Conservation (phyloP, 2,888 invertebrate genomes). For the Cynaeus angustus region DNA sequence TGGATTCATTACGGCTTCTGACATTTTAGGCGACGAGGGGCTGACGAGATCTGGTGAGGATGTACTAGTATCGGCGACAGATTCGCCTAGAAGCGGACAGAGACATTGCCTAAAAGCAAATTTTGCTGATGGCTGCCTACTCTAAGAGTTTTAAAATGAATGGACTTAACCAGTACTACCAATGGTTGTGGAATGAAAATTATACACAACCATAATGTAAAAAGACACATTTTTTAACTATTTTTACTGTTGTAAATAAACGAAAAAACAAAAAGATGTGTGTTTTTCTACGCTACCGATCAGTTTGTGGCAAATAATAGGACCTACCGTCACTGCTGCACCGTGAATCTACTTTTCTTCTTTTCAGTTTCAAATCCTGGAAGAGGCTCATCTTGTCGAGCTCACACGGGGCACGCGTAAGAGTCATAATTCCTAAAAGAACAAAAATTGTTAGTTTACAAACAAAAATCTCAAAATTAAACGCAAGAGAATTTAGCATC, state of each 20-base stretch:
- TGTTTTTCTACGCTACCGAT: conserved; percentile 29
- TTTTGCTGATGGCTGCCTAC: conserved; percentile 68
- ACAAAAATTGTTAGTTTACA: conserved; percentile 47
- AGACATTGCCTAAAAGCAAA: conserved; percentile 70
- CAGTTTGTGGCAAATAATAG: neutral
- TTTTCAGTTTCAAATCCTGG: conserved; percentile 98
- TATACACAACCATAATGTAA: conserved; percentile 30
- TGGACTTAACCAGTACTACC: conserved; percentile 15
- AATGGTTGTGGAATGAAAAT: conserved; percentile 29
- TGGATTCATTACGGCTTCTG: conserved; percentile 76
- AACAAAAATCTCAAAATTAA: neutral
- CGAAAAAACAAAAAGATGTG: conserved; percentile 10
- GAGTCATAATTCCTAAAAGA: conserved; percentile 95
- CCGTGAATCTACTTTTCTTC: conserved; percentile 97
- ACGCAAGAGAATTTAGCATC: neutral
- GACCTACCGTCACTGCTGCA: conserved; percentile 94
- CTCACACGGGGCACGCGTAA: conserved; percentile 97
- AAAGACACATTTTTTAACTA: conserved; percentile 8
- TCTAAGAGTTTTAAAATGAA: conserved; percentile 59
- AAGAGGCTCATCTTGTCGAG: conserved; percentile 99
- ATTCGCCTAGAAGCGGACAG: conserved; percentile 84
- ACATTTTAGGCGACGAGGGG: conserved; percentile 88
- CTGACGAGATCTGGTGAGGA: conserved; percentile 91
- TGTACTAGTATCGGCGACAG: conserved; percentile 94
- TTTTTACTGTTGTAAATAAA: neutral